These are phyloP conservation scores for Vanessa atalanta DNA, from an alignment of 1,140 invertebrate genomes.

Conservation along the genomic window DNA sequence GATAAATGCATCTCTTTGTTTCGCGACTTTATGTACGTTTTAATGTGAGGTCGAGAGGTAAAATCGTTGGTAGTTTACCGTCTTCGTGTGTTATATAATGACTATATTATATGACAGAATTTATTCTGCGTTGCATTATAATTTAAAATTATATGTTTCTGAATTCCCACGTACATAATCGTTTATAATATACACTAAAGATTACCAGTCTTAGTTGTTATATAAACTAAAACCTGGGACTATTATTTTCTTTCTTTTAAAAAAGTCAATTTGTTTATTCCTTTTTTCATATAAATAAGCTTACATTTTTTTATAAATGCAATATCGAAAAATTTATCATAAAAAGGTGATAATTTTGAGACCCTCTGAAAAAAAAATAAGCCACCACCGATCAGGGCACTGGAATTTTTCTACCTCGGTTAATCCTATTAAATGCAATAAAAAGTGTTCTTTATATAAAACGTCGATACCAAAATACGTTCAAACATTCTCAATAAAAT, in stretches of 20 bases:
- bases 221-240: no score
- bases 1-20: slow-evolving; percentile 67
- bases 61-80: slow-evolving; percentile 26
- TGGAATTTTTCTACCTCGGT: neutral
- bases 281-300: no score
- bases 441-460: neutral
- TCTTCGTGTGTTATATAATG: slow-evolving; percentile 4
- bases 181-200: no score
- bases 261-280: no score
- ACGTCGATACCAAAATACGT: neutral
- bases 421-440: neutral
- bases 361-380: no score
- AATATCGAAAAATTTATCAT: no score
- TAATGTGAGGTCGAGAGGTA: slow-evolving; percentile 49
- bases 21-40: slow-evolving; percentile 57
- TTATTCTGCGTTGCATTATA: neutral
- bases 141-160: neutral
- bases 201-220: no score
- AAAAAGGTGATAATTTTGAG: no score
- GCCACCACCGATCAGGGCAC: no score
- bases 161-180: no score
- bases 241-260: no score
- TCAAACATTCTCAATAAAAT: slow-evolving; percentile 39
- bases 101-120: neutral
- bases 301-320: no score